Conservation (phyloP, 2,113 vertebrate genomes). For the Corynorhinus townsendii region DNA sequence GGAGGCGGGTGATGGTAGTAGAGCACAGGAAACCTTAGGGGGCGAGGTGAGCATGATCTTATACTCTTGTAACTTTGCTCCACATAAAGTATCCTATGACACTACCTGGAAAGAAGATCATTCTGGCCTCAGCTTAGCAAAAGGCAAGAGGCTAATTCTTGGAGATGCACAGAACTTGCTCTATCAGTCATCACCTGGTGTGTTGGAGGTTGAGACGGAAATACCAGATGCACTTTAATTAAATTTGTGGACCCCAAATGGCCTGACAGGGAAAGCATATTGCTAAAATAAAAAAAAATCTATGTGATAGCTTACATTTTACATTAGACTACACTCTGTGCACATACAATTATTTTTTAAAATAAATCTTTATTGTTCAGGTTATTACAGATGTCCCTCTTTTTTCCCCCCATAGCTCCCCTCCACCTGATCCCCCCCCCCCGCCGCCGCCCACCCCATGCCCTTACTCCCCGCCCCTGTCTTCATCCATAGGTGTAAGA, state of each 20-base stretch:
- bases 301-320: neutral
- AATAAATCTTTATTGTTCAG: too few species aligned
- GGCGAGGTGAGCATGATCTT: neutral
- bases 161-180: neutral
- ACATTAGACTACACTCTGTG: neutral
- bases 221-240: conserved; percentile 10
- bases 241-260: neutral
- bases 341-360: neutral
- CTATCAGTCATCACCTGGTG: neutral
- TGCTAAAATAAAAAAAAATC: neutral
- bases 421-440: too few species aligned
- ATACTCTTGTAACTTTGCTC: neutral
- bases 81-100: neutral
- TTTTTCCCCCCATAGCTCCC: too few species aligned
- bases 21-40: neutral
- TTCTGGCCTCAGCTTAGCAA: neutral
- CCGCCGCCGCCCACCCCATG: too few species aligned
- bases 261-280: neutral
- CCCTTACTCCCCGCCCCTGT: too few species aligned
- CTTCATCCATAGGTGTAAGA: too few species aligned
- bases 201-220: neutral
- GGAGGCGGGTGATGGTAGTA: too few species aligned
- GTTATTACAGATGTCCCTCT: too few species aligned
- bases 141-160: neutral
- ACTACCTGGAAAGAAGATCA: neutral